Evolutionary conservation across 2,888 invertebrate species (phyloP), one percentile per base, ranked within the genome.

Genomic region (Clepsis dumicolana): DNA sequence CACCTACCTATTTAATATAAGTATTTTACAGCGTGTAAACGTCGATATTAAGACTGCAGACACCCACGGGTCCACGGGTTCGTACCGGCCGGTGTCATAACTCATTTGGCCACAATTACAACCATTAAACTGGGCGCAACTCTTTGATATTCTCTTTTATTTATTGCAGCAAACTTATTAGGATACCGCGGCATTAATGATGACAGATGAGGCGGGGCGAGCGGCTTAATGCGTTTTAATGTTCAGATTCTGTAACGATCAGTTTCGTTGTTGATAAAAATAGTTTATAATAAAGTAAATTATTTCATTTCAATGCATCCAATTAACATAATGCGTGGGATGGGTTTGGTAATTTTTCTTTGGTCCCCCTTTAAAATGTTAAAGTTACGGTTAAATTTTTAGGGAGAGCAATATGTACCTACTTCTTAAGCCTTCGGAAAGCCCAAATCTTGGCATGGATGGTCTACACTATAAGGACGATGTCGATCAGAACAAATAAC

Each of bases 81-180:
- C 81, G 82, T 83, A 79, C 77, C 82, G 80, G 76, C 82, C 79
- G 80, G 76, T 79, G 84, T 88, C 87, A 91, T 93, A 93, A 88
- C 88, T 93, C 91, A 91, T 90, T 86, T 87, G 85, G 80, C 86
- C 89, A 92, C 92, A 91, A 92, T 92, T 91, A 92, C 91, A 91
- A 88, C 86, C 90, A 91, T 91, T 92, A 91, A 86, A 89, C 87
- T 81, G 89, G 82, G 86, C 91, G 91, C 91, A 89, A 85, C 86
- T 88, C 92, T 93, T 93, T 92, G 90, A 91, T 90, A 89, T 86
- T 80, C 78, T 79, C 79, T 87, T 83, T 89, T 91, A 89, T 90
- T 90, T 93, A 90, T 92, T 90, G 86, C 86, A 86, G 84, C 86
- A 83, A 91, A 90, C 91, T 93, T 93, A 93, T 93, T 92, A 93